phyloP scores from a whole-genome alignment of 2,888 invertebrate genomes.

The Elaeidobius kamerunicus region DNA sequence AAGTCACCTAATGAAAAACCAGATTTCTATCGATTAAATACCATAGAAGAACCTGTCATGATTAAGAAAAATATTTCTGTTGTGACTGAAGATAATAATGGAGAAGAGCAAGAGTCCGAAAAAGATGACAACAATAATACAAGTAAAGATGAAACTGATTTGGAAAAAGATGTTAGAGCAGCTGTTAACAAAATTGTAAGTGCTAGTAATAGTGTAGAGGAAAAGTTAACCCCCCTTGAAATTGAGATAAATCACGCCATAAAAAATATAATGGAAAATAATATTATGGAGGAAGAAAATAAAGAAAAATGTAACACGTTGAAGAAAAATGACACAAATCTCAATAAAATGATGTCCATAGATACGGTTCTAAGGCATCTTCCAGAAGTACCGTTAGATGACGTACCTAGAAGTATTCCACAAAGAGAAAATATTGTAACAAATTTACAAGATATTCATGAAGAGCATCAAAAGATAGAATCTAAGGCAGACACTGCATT shows the following conservation, averaged over 20 bases:
- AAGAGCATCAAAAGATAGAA: not conserved
- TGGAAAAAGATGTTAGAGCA: constrained; percentile 19
- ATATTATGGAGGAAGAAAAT: not conserved
- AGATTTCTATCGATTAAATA: constrained; percentile 26
- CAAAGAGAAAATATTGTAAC: not conserved
- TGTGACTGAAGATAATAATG: constrained; percentile 8
- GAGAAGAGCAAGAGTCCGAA: not conserved
- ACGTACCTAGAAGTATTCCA: constrained; percentile 1
- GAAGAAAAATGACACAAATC: not conserved
- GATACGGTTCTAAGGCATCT: constrained; percentile 12
- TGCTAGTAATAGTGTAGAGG: not conserved
- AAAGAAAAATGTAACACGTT: not conserved
- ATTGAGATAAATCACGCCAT: constrained; percentile 14
- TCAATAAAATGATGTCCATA: not conserved
- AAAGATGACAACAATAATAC: constrained; percentile 30
- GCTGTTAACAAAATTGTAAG: constrained; percentile 16
- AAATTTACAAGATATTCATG: not conserved
- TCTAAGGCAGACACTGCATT: no score
- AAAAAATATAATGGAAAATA: constrained; percentile 12
- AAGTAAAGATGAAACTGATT: constrained; percentile 19
- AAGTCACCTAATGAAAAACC: constrained; percentile 15
- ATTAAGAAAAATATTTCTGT: constrained; percentile 20
- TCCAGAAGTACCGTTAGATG: constrained; percentile 12
- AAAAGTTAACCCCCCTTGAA: constrained; percentile 13
- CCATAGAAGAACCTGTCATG: constrained; percentile 31